A percentile compares a stretch with the other conserved stretches of the same genome.
Evolutionary conservation across 2,888 invertebrate species (phyloP).

Genomic region (Cheilosia urbana): DNA sequence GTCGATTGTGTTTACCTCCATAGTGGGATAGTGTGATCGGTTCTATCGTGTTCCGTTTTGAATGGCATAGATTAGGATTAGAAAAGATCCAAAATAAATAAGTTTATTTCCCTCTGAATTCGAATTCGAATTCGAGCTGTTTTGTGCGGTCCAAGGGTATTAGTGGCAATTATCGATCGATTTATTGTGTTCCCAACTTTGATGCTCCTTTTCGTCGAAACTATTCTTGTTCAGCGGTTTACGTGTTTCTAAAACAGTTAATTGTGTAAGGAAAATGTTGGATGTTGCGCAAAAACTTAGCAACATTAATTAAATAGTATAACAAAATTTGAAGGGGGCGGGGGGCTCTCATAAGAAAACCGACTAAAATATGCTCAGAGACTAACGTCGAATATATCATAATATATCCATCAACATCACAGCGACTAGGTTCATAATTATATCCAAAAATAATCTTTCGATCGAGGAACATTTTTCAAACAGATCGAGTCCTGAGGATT

Average conservation of each 20-base stretch:
- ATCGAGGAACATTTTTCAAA: conserved; percentile 30
- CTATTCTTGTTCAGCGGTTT: not conserved
- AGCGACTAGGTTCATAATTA: conserved; percentile 14
- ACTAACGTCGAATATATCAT: conserved; percentile 49
- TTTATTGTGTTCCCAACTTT: conserved; percentile 8
- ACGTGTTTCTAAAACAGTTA: conserved; percentile 51
- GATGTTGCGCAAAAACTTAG: conserved; percentile 33
- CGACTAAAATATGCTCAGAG: conserved; percentile 41
- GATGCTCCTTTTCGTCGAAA: not conserved
- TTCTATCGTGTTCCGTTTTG: conserved; percentile 46
- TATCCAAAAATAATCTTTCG: not conserved
- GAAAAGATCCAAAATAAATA: conserved; percentile 10
- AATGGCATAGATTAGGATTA: conserved; percentile 46
- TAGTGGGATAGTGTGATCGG: conserved; percentile 51
- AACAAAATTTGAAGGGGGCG: conserved; percentile 59
- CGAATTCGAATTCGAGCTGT: conserved; percentile 26
- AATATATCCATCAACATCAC: not conserved
- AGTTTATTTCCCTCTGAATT: not conserved
- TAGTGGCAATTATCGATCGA: conserved; percentile 62
- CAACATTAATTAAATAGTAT: conserved; percentile 30
- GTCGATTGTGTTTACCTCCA: conserved; percentile 44
- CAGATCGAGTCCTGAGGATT: conserved; percentile 23
- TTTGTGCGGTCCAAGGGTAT: conserved; percentile 38
- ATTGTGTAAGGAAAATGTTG: conserved; percentile 32
- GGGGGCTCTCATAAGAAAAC: conserved; percentile 59